These are phyloP conservation scores for Rhinichthys osculus DNA, from an alignment of 2,797 vertebrate genomes.

Conservation along the genomic window DNA sequence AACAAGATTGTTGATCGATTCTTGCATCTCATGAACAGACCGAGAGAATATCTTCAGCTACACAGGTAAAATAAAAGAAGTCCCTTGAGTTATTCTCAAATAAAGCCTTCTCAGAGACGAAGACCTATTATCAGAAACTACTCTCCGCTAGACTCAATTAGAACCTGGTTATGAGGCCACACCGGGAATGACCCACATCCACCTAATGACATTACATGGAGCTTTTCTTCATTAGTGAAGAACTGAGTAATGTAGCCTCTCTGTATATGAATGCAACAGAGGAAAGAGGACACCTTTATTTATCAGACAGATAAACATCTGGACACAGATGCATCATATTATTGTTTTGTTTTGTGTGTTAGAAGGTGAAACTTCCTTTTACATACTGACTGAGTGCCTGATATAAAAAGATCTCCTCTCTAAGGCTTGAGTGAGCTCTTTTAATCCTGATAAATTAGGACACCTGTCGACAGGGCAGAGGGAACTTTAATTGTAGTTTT, in stretches of 20 bases:
- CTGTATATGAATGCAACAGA: not conserved
- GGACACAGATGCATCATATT: constrained; percentile 42
- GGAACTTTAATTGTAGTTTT: constrained; percentile 53
- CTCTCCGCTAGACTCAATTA: constrained; percentile 5
- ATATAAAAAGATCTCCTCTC: constrained; percentile 54
- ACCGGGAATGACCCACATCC: constrained; percentile 14
- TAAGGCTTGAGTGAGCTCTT: constrained; percentile 63
- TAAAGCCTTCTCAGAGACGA: not conserved
- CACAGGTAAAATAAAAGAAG: constrained; percentile 83
- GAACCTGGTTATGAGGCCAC: constrained; percentile 5
- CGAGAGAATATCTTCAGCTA: constrained; percentile 95
- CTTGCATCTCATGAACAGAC: constrained; percentile 93
- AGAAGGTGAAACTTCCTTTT: constrained; percentile 46
- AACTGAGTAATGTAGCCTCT: not conserved
- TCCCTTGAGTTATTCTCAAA: not conserved
- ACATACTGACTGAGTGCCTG: constrained; percentile 35
- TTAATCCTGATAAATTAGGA: constrained; percentile 67
- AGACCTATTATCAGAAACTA: constrained; percentile 20
- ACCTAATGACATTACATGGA: not conserved
- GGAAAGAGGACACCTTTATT: constrained; percentile 1
- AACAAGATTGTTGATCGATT: constrained; percentile 98
- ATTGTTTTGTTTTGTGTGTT: constrained; percentile 34
- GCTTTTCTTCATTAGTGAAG: not conserved
- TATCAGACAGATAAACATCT: constrained; percentile 20
- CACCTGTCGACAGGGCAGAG: constrained; percentile 64